These are phyloP conservation scores for Myiothlypis coronata DNA, from an alignment of 2,797 vertebrate genomes.

Conservation along the genomic window DNA sequence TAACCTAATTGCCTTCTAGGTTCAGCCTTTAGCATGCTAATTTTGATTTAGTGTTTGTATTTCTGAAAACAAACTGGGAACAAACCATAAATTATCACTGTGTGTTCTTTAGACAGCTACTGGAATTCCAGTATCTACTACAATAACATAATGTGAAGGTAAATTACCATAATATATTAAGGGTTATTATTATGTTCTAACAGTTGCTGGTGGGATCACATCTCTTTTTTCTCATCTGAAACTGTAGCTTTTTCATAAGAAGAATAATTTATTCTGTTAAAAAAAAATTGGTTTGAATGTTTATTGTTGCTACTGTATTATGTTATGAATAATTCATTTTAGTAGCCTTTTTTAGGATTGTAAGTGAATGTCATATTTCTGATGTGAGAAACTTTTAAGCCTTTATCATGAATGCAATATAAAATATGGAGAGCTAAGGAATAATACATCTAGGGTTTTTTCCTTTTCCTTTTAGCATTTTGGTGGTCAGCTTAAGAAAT, in stretches of 20 bases:
- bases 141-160: slow-evolving; percentile 42
- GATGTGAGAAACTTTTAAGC: background rate
- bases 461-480: background rate
- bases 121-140: slow-evolving; percentile 49
- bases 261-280: background rate
- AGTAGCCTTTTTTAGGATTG: background rate
- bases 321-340: slow-evolving; percentile 4
- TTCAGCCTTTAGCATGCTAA: slow-evolving; percentile 64
- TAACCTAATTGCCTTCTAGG: slow-evolving; percentile 56
- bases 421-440: background rate
- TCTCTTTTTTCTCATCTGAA: slow-evolving; percentile 21
- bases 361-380: slow-evolving; percentile 7
- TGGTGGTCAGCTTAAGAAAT: background rate
- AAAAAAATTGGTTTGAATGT: background rate
- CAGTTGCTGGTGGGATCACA: slow-evolving; percentile 24
- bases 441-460: background rate
- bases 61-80: slow-evolving; percentile 67
- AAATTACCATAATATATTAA: slow-evolving; percentile 64
- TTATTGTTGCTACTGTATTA: slow-evolving; percentile 3
- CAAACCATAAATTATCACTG: slow-evolving; percentile 64
- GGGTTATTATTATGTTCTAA: slow-evolving; percentile 37
- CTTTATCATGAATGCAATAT: background rate
- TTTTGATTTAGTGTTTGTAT: slow-evolving; percentile 73
- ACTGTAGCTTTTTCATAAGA: background rate
- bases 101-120: slow-evolving; percentile 53